Evolutionary conservation across 37 sponge, comb jelly and placozoan genomes (phyloP).

Genomic region (Bolinopsis microptera): DNA sequence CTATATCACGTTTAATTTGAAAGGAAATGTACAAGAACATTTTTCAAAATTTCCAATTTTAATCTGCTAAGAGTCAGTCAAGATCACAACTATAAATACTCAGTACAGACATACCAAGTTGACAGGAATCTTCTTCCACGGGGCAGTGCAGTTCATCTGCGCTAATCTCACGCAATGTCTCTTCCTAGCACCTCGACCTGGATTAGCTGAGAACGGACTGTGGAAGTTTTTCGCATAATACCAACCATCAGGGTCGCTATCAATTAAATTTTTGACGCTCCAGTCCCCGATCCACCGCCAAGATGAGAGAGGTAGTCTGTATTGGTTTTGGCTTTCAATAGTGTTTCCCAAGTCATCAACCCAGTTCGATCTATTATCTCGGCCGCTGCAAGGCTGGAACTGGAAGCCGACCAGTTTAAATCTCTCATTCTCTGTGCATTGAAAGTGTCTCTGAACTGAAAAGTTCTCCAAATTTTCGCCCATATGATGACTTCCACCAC

Average conservation of each 20-base stretch:
- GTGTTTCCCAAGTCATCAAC: not conserved
- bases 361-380: not conserved
- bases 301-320: not conserved
- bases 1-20: no score
- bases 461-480: slow-evolving; percentile 8
- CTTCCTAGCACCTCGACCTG: not conserved
- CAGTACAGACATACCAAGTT: not conserved
- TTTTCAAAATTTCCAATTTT: no score
- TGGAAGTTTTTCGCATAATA: not conserved
- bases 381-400: not conserved
- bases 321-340: not conserved
- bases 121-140: slow-evolving; percentile 25
- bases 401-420: not conserved
- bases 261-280: not conserved
- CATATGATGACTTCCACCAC: not conserved
- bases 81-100: no score
- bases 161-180: not conserved
- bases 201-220: not conserved
- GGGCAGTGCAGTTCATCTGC: not conserved
- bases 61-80: no score
- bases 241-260: slow-evolving; percentile 2
- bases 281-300: slow-evolving; percentile 4
- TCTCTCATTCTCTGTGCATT: not conserved
- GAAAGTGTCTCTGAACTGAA: not conserved
- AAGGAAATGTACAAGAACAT: no score